Evolutionary conservation across 2,888 invertebrate species (phyloP), one percentile per base, ranked within the genome.

Genomic region (Lordiphosa fenestrarum): DNA sequence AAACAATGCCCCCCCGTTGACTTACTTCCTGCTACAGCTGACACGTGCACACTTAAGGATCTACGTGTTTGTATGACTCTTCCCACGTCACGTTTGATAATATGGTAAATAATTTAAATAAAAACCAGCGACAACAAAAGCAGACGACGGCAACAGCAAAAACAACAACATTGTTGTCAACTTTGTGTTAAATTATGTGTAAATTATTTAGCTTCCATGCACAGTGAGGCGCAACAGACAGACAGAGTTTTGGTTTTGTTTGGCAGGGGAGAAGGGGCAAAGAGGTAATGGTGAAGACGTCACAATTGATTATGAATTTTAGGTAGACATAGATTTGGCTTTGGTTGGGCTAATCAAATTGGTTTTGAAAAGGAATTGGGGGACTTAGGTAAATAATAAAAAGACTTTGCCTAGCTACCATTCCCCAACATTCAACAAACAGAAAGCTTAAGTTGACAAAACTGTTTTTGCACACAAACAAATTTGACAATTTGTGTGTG

Each of bases 121-220:
- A 59, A 53, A 37, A 12, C 21, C 42, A 15, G 21, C 12, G 23
- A 19, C 48, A 48, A 36, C 48, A n/a, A 21, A 21, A 36, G 54
- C 56, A 13, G 41, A 12, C 19, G 12, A 52, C 10, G 41, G 15
- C 15, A 15, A 15, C 1, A 15, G 2, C 15, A 15, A 54, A 42
- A 62, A 53, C 54, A 61, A 49, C 58, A 71, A 60, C 71, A 67
- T 71, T 50, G 59, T 51, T 69, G 72, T 66, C 65, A 77, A 72
- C 62, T 76, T 66, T 66, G 62, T 72, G 72, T 72, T 73, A 76
- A 76, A 76, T 76, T 73, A 73, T 74, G 74, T 77, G 72, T 77
- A 70, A 77, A 76, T 72, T 77, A 73, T 73, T 76, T 68, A 77
- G 53, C 56, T 49, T 53, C 66, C 30, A 30, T 59, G 58, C 63